Evolutionary conservation across 30 jellyfish, hydroid and myxozoan species (phyloP), one percentile per base, ranked within the genome.

Genomic region (Clytia hemisphaerica): DNA sequence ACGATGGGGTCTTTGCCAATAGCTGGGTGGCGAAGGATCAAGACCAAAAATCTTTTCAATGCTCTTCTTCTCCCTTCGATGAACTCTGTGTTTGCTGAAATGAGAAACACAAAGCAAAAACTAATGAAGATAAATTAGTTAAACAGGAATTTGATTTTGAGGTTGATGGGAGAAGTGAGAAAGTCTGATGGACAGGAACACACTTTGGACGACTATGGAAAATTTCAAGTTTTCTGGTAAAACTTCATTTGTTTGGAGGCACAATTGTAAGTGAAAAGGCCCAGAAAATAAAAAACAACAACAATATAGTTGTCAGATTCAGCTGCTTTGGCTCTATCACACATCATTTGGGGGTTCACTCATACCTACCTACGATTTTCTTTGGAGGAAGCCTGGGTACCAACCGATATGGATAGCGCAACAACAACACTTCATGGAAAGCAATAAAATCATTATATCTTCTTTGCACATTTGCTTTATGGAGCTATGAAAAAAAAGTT

Each of bases 371-470:
- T 49, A 85, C 96, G 59, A 86, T 72, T 67, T 86, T 86, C 61
- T 86, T 86, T 9, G 96, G 96, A 18, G 96, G 96, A 27, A 86
- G 58, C 37, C 73, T 78, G 10, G 96, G 96, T 2, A 86, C 89
- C 12, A 86, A 72, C 37, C 96, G 47, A 74, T 86, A 86, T 14
- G 93, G 92, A 72, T 66, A 86, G 54, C 96, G 75, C 34, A 83
- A 25, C 82, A 79, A 67, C 73, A 86, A 45, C 3, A 86, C 83
- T 26, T 86, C 96, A 72, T 78, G 93, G 45, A 86, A 86, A n/a
- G 85, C 65, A 58, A 79, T 91, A 54, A 86, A 86, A 50, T 86
- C 96, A 72, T 86, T 86, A 85, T 86, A 86, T 73, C 96, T 67
- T 58, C 96, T 58, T 60, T 86, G 96, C 21, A 86, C 96, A 67